Evolutionary conservation across 2,888 invertebrate genomes (phyloP).

Genomic region (Apoda limacodes): DNA sequence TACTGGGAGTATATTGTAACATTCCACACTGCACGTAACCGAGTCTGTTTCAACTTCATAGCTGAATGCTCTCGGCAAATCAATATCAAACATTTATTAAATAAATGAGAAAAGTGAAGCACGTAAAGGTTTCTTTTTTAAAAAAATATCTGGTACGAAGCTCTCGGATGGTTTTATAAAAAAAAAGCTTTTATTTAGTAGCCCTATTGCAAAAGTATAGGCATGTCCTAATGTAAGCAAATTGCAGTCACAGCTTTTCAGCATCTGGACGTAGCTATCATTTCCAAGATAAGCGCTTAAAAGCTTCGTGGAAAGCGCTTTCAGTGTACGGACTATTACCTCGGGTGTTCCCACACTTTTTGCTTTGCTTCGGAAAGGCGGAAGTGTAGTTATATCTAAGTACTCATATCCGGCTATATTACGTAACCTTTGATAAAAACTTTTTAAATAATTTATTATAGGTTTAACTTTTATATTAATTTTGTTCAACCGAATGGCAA

Average conservation of each 20-base stretch:
- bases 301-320: constrained; percentile 64
- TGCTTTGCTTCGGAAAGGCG: constrained; percentile 23
- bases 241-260: constrained; percentile 66
- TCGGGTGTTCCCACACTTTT: constrained; percentile 46
- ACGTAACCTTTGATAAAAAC: no score
- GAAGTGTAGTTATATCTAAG: no score
- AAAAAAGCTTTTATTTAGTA: constrained; percentile 31
- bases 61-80: constrained; percentile 35
- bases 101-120: no score
- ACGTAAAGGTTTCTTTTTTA: no score
- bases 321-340: constrained; percentile 54
- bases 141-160: no score
- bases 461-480: no score
- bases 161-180: constrained; percentile 30
- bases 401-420: no score
- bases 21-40: constrained; percentile 37
- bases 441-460: no score
- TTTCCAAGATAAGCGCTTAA: constrained; percentile 69
- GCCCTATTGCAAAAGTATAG: constrained; percentile 35
- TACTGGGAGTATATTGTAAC: constrained; percentile 35
- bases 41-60: constrained; percentile 48
- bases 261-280: constrained; percentile 64
- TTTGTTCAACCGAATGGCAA: no score
- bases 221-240: constrained; percentile 66
- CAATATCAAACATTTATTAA: constrained; percentile 35